These are phyloP conservation scores for Xerus inauris DNA, from an alignment of 2,113 vertebrate genomes.

Conservation along the genomic window DNA sequence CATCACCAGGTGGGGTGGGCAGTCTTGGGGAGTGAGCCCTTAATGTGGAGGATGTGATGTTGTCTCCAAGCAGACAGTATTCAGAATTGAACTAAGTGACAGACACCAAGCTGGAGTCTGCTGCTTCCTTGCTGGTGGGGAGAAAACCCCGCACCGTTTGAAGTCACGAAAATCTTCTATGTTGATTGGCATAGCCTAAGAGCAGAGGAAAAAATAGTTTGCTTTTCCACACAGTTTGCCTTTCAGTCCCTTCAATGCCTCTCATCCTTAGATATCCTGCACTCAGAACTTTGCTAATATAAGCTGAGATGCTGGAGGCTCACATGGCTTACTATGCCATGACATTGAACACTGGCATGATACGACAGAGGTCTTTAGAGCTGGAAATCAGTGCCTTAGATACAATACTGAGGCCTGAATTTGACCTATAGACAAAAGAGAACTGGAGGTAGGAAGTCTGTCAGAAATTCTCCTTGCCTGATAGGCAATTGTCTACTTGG, in stretches of 20 bases:
- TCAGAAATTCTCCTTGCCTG: slow-evolving; percentile 9
- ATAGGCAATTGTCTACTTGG: slow-evolving; percentile 48
- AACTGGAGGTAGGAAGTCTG: slow-evolving; percentile 2
- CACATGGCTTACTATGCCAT: background rate
- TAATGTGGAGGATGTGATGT: background rate
- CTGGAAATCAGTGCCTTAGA: background rate
- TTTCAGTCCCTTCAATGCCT: background rate
- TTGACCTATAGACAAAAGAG: slow-evolving; percentile 18
- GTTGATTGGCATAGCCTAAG: background rate
- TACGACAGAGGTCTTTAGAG: background rate
- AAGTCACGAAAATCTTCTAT: background rate
- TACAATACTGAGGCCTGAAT: background rate
- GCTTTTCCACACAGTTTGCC: background rate
- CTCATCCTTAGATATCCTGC: background rate
- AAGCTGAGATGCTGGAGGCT: background rate
- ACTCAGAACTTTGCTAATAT: background rate
- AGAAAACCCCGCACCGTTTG: background rate
- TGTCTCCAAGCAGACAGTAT: background rate
- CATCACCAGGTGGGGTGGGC: background rate
- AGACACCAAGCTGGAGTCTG: background rate
- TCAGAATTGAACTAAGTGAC: background rate
- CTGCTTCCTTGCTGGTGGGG: background rate
- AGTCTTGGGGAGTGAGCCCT: background rate
- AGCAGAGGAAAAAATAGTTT: background rate
- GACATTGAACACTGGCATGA: background rate